Base-by-base conservation (phyloP, 2,113 vertebrate genomes). In the Chauna torquata region DNA sequence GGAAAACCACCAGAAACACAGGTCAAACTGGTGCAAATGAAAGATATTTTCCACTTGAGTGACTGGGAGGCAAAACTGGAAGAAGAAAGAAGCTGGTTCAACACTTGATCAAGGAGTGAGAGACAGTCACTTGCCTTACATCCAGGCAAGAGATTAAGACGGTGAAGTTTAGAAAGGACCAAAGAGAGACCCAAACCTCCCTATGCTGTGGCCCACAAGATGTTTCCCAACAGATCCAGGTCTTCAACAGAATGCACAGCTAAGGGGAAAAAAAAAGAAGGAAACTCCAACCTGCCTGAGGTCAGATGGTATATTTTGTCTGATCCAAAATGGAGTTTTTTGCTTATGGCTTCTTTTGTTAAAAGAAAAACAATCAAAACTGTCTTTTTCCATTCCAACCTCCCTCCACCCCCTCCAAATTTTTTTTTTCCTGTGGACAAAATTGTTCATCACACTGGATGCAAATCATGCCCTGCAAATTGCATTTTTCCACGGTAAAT, bases 101-200 rank as follows among this genome's bases (percentile, higher is more conserved):
- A 30, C 27, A 15, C 2, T 40, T 81, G 18, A 12, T 45, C 2
- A 64, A 88, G 55, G 57, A 68, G 22, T 0, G 8, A 42, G 79
- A 95, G 64, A 30, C 36, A 7, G 24, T 68, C 82, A 45, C 40
- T 57, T 24, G 42, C 13, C 8, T 28, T 47, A n/a, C 23, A 40
- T 2, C 16, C 25, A 80, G 34, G 44, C 42, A 71, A 45, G 40
- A 2, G 2, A 50, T 81, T 36, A 23, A 3, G 12, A 18, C 42
- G 34, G 70, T 47, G 38, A 68, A n/a, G 12, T 42, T 90, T 55
- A 76, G n/a, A 28, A 93, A 55, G 30, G 36, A 90, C 12, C 9
- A 44, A 17, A 45, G 49, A 34, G 40, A 54, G 25, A 52, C 19
- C 1, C 0, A 69, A 5, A 7, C 0, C 3, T 6, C 28, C 5